Evolutionary conservation across 2,113 vertebrate species (phyloP), one percentile per base, ranked within the genome.

Genomic region (Lethenteron reissneri): DNA sequence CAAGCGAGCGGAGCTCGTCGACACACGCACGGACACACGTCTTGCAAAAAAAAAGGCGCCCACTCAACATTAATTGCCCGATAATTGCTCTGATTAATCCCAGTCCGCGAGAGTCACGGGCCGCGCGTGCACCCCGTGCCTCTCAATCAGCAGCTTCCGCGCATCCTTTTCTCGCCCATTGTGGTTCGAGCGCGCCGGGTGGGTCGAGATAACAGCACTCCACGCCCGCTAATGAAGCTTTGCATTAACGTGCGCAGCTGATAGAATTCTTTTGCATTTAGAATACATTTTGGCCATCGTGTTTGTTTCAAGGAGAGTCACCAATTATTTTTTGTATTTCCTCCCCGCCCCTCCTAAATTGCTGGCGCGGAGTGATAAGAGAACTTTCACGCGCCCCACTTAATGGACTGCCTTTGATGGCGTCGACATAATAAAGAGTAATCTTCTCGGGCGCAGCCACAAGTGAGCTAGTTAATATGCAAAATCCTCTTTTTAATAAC

Each of bases 21-120:
- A 41, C 41, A 7, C 41, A 41, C 41, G 41, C 41, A 41, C 41
- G 41, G 25, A 25, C 41, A 41, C 41, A 41, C 41, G 41, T 41
- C 41, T 41, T 41, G 41, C 41, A 41, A 41, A 41, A 41, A 41
- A 41, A 41, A 41, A 41, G 41, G 41, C 41, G 41, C 41, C 41
- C 41, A 41, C 41, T 41, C 41, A 41, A 41, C 41, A 41, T 41
- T 68, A 68, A 68, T 68, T 68, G 64, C 64, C 25, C 25, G 64
- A 68, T 68, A 68, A 68, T 68, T 68, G 64, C 64, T n/a, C 64
- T 68, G 64, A 68, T 68, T n/a, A 68, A 68, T 68, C 64, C 64
- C 64, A 25, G 25, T 25, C 64, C 64, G 64, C 64, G n/a, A n/a
- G 64, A 68, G 64, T 68, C 64, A 68, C 64, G 25, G 41, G 41